Base-by-base conservation (phyloP, 2,113 vertebrate species). In the Nyctibius bracteatus region DNA sequence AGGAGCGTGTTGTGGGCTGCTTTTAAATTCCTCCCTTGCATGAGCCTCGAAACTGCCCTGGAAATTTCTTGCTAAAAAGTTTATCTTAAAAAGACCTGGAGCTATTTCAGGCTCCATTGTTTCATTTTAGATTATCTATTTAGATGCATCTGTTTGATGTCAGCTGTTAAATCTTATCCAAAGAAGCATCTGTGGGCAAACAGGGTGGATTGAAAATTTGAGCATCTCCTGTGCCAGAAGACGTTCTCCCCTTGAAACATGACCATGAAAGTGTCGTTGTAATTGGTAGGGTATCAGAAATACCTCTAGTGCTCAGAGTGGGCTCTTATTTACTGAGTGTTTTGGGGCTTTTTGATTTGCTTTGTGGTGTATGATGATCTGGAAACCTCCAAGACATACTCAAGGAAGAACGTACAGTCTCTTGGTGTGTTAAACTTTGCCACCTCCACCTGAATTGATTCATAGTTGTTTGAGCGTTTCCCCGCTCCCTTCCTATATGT, bases 111-210 rank as follows among this genome's bases (percentile, higher is more conserved):
- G 49, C 73, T 82, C n/a, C n/a, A 2, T 52, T 74, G 86, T 89
- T 82, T 49, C 77, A 80, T 52, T 90, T 87, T 46, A 77, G 88
- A 80, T 96, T 93, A 46, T 70, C 58, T 91, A 37, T 91, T 92
- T 86, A 91, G 93, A 94, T 94, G 70, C 66, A 57, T 92, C 66
- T 85, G 55, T 96, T 96, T 97, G 94, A 97, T 96, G 84, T 96
- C 90, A 88, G 81, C 54, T 87, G 81, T 54, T 90, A 52, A 18
- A 27, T 72, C 75, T 96, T 95, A 95, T 91, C 80, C 23, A 0
- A 62, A 91, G 73, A 52, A 91, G 41, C 81, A 80, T 85, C 90
- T 95, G 18, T 57, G 23, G 66, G 68, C 72, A 92, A 81, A 57
- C 19, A 22, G 72, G 83, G 65, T 59, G 59, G 89, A 41, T 67